A percentile compares a stretch with the other conserved stretches of the same genome.
Evolutionary conservation across 1,140 invertebrate species (phyloP).

Genomic region (Cepaea nemoralis): DNA sequence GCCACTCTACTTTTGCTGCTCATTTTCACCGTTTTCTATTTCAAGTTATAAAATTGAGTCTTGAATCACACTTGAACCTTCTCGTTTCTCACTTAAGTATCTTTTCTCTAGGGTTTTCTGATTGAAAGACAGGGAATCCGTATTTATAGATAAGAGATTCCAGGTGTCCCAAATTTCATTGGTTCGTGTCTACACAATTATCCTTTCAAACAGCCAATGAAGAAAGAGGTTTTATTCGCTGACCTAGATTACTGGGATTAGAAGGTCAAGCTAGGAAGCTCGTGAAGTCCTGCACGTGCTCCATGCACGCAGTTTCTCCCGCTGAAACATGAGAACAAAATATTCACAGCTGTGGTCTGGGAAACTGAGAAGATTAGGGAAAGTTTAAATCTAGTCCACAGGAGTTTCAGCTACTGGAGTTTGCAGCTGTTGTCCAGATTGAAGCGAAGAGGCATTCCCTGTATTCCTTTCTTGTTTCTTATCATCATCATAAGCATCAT

Average conservation of each 20-base stretch:
- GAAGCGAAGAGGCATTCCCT: background rate
- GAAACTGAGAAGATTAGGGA: too few species aligned
- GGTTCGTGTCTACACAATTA: background rate
- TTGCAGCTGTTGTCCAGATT: background rate
- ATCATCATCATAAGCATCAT: too few species aligned
- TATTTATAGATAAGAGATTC: conserved; percentile 11
- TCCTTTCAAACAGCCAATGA: background rate
- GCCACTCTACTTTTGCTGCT: background rate
- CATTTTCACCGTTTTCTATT: background rate
- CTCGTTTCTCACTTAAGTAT: background rate
- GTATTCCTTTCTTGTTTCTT: too few species aligned
- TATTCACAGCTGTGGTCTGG: too few species aligned
- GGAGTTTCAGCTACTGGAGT: background rate
- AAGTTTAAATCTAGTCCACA: background rate
- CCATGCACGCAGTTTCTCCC: background rate
- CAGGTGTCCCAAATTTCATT: background rate
- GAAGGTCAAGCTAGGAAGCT: background rate
- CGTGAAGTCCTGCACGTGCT: conserved; percentile 11
- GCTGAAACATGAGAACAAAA: too few species aligned
- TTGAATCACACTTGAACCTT: too few species aligned
- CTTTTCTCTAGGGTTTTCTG: too few species aligned
- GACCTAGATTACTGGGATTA: background rate
- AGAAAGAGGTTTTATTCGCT: background rate
- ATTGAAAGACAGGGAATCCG: too few species aligned
- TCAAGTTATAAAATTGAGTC: too few species aligned